Evolutionary conservation across 2,797 vertebrate species (phyloP), one percentile per base, ranked within the genome.

Genomic region (Acropternis orthonyx): DNA sequence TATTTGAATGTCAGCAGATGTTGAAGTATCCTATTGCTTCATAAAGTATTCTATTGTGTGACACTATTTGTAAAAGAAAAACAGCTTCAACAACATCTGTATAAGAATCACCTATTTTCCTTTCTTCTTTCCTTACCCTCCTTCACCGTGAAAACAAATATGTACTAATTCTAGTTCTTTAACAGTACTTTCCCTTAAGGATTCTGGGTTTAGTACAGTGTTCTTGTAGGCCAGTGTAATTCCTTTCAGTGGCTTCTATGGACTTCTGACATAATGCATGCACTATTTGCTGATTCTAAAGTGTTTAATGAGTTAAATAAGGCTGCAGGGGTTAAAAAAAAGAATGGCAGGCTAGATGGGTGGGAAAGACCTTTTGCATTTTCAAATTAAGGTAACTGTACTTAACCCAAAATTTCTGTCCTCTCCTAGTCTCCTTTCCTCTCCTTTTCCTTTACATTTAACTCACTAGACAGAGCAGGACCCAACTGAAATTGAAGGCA

Each of bases 21-120:
- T 54, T 92, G 59, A 95, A 88, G 49, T 71, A 54, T 41, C 32
- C 28, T 34, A 68, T 39, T 93, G 43, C 39, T 93, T 84, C 52
- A 67, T 66, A 51, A 95, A 94, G 49, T 56, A 85, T 68, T 91
- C 46, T 78, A 34, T 76, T 83, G 62, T 51, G 36, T 74, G 44
- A 34, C n/a, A 52, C 2, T 44, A 74, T 95, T 93, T 89, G 87
- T 85, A 82, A 92, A 79, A 82, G 89, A 80, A 88, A 95, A 95
- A 16, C 17, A 62, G 6, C 51, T 59, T 32, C 66, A 88, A 55
- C 44, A 46, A 59, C 49, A 46, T 63, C 43, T 67, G 11, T 37
- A 30, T 11, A 48, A 44, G n/a, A 52, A 28, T 3, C 36, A 67
- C 12, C 2, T 63, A 44, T 39, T 66, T 28, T 15, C 17, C 16